Evolutionary conservation across 2,113 vertebrate genomes (phyloP).

Genomic region (Rhinopithecus roxellana): DNA sequence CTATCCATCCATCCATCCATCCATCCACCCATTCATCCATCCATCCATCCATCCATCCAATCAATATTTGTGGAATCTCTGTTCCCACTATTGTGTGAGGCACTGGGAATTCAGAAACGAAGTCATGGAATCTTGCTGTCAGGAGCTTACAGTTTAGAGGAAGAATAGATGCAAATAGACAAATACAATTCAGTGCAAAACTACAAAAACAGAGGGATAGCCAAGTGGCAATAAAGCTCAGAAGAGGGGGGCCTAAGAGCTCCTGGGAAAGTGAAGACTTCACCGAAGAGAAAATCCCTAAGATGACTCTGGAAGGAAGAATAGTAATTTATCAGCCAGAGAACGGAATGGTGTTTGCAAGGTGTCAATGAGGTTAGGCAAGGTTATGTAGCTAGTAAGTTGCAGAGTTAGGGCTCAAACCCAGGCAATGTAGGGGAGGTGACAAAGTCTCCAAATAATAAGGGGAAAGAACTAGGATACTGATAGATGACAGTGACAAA

Average conservation of each 20-base stretch:
- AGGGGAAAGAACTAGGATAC: neutral
- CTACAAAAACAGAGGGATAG: neutral
- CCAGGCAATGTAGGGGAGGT: neutral
- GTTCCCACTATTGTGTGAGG: neutral
- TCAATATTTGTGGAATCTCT: neutral
- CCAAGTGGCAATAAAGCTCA: neutral
- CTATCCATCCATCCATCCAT: neutral
- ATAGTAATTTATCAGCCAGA: neutral
- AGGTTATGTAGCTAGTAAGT: neutral
- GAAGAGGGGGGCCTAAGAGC: neutral
- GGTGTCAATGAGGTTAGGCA: neutral
- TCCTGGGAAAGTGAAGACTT: neutral
- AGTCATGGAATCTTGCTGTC: neutral
- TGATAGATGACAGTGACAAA: neutral
- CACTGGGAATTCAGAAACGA: slow-evolving; percentile 23
- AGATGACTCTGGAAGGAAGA: neutral
- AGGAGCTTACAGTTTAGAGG: neutral
- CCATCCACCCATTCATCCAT: neutral
- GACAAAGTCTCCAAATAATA: neutral
- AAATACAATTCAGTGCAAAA: neutral
- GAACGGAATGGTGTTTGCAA: neutral
- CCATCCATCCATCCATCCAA: neutral
- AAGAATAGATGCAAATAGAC: neutral
- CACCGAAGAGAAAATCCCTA: neutral
- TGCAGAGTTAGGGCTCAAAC: neutral